Evolutionary conservation across 2,888 invertebrate genomes (phyloP), one percentile per base, ranked within the genome.

Genomic region (Gnatocerus cornutus): DNA sequence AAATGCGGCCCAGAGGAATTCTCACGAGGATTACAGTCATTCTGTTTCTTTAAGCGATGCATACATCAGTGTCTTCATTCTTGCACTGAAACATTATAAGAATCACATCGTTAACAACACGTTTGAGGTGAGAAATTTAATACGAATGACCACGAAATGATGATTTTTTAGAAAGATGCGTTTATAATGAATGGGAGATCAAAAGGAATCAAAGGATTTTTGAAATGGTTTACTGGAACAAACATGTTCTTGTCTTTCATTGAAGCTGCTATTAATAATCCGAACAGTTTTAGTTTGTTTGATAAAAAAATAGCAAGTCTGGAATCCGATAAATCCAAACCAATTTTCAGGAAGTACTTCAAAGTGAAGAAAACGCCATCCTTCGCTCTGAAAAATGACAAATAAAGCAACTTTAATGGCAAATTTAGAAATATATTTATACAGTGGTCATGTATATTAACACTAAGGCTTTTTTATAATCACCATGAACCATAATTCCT

Each of bases 191-290:
- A 75, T 63, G 88, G 87, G 72, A 87, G 89, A 3, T 89, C 92
- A 0, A 90, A 91, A 80, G 90, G 90, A 52, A 88, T 90, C 39
- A 90, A 91, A 73, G 89, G 90, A 76, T 94, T 95, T 83, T 86
- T 95, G 0, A 93, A 94, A 74, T 95, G 95, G 95, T 95, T 96
- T 84, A 90, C 92, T 0, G 94, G 95, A 81, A 95, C 95, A 0
- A 92, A 93, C 0, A 94, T 95, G 93, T 95, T 95, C 83, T 89
- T 91, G 71, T 89, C 91, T 55, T 95, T 93, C 82, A 87, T 91
- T 59, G 89, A 90, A 74, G 87, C 80, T 9, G 81, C 81, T 13
- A 37, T 80, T 4, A 74, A 74, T 29, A 79, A 83, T 73, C 78
- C 82, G 0, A 77, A 80, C 37, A 82, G 77, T 72, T 79, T 82